Evolutionary conservation across 2,888 invertebrate species (phyloP), one percentile per base, ranked within the genome.

Genomic region (Timema cristinae): DNA sequence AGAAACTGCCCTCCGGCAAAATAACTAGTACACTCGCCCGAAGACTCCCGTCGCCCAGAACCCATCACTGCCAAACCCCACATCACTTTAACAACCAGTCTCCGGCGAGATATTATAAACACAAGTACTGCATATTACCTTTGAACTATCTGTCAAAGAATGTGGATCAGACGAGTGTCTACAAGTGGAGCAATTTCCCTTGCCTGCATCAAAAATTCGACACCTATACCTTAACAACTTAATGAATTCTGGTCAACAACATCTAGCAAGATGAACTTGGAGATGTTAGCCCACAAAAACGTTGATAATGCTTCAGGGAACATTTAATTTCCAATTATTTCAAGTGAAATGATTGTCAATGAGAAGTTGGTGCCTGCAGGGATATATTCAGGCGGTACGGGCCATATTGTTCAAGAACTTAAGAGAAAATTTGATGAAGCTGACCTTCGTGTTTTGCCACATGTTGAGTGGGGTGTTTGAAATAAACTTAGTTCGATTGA

Each of bases 281-380:
- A 10, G 6, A 15, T n/a, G 56, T 56, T 56, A 7, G n/a, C 56
- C 16, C 56, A 16, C 5, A 9, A 56, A 56, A 4, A 56, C 56
- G 16, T 9, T n/a, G 15, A 2, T n/a, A 56, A 15, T 8, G 15
- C n/a, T 56, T 56, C 7, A 13, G 5, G 8, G 56, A 56, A 56
- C 56, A 56, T 16, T 56, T n/a, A 56, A 56, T 56, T 9, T 6
- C n/a, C 16, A n/a, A n/a, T 56, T 15, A 15, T n/a, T 13, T 2
- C 56, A 56, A 56, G 56, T n/a, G 56, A n/a, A 56, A 56, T 56
- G 56, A 11, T 56, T 56, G 7, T 56, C 10, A 56, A 56, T 56
- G 56, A 7, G 7, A 7, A 56, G 1, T 11, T 9, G 56, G n/a
- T 7, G 6, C n/a, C n/a, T 13, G 56, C 7, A 56, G 56, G 16